A percentile compares a stretch with the other conserved stretches of the same genome.
phyloP scores from a whole-genome alignment of 2,797 vertebrate species.

The Petrocephalus sullivani region DNA sequence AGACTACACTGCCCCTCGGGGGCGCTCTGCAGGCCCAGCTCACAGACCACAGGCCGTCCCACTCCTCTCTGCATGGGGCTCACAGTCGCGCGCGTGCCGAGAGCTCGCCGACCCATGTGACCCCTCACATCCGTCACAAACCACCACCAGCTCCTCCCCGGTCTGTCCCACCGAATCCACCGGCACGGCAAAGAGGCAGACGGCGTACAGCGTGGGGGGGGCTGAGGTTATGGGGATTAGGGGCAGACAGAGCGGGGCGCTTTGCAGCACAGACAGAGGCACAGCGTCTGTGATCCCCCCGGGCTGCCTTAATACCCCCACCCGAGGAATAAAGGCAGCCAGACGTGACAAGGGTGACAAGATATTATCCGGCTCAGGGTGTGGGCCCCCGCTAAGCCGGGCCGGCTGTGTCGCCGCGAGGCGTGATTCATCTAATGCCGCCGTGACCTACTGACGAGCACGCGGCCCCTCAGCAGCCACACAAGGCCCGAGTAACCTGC shows the following conservation, averaged over 20 bases:
- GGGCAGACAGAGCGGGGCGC: neutral
- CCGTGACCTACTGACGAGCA: conserved; percentile 77
- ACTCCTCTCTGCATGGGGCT: neutral
- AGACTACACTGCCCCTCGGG: neutral
- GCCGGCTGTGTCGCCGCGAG: conserved; percentile 72
- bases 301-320: conserved; percentile 46
- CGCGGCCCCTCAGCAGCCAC: conserved; percentile 45
- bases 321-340: conserved; percentile 69
- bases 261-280: conserved; percentile 19
- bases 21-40: neutral
- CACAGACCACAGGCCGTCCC: neutral
- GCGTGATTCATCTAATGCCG: conserved; percentile 80
- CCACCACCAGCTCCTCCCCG: neutral
- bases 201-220: neutral
- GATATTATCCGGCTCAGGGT: conserved; percentile 76
- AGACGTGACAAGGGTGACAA: conserved; percentile 75
- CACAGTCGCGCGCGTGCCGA: neutral
- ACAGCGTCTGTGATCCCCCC: conserved; percentile 12
- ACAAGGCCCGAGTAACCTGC: neutral
- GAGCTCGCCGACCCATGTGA: too few species aligned
- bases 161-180: neutral
- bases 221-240: neutral
- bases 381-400: conserved; percentile 74
- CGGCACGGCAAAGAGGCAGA: neutral
- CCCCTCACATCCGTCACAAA: too few species aligned